A percentile compares a stretch with the other conserved stretches of the same genome.
These are phyloP conservation scores for Nipponacmea schrenckii DNA, from an alignment of 2,888 invertebrate species.

Conservation along the genomic window DNA sequence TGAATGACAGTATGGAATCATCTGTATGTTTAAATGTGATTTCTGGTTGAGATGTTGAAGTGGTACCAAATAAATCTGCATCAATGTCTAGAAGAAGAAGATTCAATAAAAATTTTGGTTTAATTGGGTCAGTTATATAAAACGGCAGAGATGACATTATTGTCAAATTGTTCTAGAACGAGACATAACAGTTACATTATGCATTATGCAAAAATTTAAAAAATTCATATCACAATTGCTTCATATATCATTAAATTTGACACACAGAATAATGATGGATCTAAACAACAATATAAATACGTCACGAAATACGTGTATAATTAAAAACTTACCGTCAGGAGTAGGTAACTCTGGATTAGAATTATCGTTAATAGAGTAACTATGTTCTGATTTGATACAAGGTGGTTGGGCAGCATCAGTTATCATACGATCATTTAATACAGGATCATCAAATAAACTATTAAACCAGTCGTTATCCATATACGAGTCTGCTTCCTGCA, in stretches of 20 bases:
- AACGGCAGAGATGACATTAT: no score
- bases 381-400: constrained; percentile 92
- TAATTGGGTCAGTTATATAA: no score
- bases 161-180: no score
- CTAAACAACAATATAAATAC: no score
- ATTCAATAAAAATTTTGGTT: no score
- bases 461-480: constrained; percentile 64
- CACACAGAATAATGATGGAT: no score
- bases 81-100: constrained; percentile 79
- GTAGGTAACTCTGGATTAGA: constrained; percentile 8
- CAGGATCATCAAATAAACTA: constrained; percentile 65
- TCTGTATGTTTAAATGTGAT: background rate
- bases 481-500: constrained; percentile 45
- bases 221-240: no score
- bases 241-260: no score
- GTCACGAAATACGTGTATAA: no score
- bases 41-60: constrained; percentile 70
- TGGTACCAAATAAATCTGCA: constrained; percentile 83
- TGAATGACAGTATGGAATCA: constrained; percentile 71
- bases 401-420: constrained; percentile 84
- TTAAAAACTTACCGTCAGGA: constrained; percentile 8
- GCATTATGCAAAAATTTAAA: no score
- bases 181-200: no score
- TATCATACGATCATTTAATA: constrained; percentile 89
- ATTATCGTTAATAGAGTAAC: constrained; percentile 77